These are phyloP conservation scores for Phrynosoma blainvillii DNA, from an alignment of 2,113 vertebrate species.

Conservation along the genomic window DNA sequence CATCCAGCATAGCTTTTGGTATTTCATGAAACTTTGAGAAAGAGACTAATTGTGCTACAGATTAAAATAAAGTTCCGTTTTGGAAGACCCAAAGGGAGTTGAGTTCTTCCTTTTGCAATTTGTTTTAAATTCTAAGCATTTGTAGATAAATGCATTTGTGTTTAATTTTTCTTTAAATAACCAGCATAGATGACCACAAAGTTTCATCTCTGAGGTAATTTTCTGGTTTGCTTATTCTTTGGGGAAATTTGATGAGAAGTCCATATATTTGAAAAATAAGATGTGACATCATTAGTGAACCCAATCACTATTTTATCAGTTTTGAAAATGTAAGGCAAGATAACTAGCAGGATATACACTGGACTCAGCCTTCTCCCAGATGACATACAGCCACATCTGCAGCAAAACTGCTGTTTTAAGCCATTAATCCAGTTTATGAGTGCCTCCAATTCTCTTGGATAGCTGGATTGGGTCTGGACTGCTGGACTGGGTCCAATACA, in stretches of 20 bases:
- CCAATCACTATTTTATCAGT: not conserved
- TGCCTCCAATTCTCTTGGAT: too few relatives aligned
- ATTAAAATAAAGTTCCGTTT: constrained; percentile 12
- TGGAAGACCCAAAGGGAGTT: not conserved
- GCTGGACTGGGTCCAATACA: too few relatives aligned
- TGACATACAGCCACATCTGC: too few relatives aligned
- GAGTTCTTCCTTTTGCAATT: not conserved
- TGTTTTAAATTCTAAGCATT: constrained; percentile 12
- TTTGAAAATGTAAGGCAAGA: not conserved
- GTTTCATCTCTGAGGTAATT: constrained; percentile 16
- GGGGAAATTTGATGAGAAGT: not conserved
- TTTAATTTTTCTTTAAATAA: constrained; percentile 11
- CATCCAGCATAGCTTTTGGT: constrained; percentile 1
- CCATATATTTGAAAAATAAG: constrained; percentile 17
- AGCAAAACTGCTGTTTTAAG: too few relatives aligned
- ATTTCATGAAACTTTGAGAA: constrained; percentile 21
- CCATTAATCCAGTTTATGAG: too few relatives aligned
- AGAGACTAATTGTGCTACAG: not conserved
- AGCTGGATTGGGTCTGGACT: too few relatives aligned
- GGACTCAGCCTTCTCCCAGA: too few relatives aligned
- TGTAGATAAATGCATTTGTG: not conserved
- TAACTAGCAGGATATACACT: too few relatives aligned
- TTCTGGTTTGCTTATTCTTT: not conserved
- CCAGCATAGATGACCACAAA: not conserved
- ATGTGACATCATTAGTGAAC: not conserved